phyloP scores from a whole-genome alignment of 2,113 vertebrate genomes.

The Pelobates fuscus region DNA sequence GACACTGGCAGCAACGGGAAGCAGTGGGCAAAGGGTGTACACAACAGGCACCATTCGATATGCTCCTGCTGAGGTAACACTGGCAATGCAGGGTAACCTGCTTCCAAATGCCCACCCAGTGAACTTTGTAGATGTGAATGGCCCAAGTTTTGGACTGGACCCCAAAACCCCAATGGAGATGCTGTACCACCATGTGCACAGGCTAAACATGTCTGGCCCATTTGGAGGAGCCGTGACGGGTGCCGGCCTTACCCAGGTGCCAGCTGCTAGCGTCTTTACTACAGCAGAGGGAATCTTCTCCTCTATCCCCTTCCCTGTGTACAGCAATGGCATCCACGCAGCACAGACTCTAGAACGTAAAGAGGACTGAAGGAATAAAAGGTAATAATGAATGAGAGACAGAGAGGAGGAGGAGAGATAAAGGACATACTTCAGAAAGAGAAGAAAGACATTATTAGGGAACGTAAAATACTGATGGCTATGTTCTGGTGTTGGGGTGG shows the following conservation, averaged over 20 bases:
- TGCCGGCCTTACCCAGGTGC: constrained; percentile 90
- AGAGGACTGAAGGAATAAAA: constrained; percentile 80
- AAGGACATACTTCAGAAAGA: constrained; percentile 43
- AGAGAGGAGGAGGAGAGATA: constrained; percentile 25
- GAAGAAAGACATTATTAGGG: constrained; percentile 36
- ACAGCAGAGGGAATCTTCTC: constrained; percentile 97
- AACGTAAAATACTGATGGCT: constrained; percentile 36
- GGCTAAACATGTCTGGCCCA: constrained; percentile 95
- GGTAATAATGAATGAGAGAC: constrained; percentile 11
- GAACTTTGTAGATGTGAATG: constrained; percentile 95
- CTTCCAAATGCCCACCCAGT: constrained; percentile 90
- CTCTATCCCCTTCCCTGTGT: constrained; percentile 95
- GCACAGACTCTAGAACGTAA: constrained; percentile 97
- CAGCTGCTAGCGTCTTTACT: constrained; percentile 92
- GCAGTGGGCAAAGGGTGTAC: constrained; percentile 91
- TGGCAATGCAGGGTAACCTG: constrained; percentile 95
- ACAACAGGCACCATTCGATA: constrained; percentile 98
- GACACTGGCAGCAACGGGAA: constrained; percentile 86
- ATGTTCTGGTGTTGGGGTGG: constrained; percentile 30
- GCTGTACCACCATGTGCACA: constrained; percentile 98
- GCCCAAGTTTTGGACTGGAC: constrained; percentile 90
- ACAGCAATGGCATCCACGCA: constrained; percentile 97
- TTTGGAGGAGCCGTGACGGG: constrained; percentile 84
- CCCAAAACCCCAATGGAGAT: constrained; percentile 99
- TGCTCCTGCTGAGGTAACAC: constrained; percentile 94